Conservation (phyloP, 2,797 vertebrate genomes). For the Pangasius sanitwongsei region DNA sequence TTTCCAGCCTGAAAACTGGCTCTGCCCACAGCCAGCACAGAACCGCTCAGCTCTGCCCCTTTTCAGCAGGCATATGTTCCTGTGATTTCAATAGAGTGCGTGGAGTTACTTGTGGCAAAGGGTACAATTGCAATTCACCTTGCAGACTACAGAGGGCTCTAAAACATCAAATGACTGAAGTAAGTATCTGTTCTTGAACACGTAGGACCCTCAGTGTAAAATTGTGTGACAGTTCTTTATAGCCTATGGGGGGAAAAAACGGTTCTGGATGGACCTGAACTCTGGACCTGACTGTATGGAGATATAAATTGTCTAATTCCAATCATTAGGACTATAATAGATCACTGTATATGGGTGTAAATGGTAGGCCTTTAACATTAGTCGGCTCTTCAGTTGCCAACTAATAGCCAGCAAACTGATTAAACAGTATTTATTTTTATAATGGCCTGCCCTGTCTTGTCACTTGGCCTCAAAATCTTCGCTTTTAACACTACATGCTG, state of each 20-base stretch:
- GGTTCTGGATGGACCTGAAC: not conserved
- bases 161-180: not conserved
- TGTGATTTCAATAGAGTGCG: not conserved
- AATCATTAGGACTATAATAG: slow-evolving; percentile 3
- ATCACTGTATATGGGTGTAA: slow-evolving; percentile 9
- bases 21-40: not conserved
- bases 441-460: not conserved
- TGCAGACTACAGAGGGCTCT: slow-evolving; percentile 1
- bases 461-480: not conserved
- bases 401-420: slow-evolving; percentile 1
- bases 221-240: not conserved
- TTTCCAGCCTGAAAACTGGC: not conserved
- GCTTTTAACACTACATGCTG: not conserved
- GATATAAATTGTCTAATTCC: not conserved
- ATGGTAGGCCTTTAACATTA: slow-evolving; percentile 6
- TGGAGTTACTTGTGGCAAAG: not conserved
- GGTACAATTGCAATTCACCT: not conserved
- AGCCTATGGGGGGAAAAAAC: not conserved
- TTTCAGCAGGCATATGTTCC: not conserved
- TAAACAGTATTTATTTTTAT: slow-evolving; percentile 27
- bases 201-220: not conserved
- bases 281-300: slow-evolving; percentile 2
- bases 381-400: not conserved
- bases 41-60: not conserved
- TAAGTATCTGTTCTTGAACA: not conserved